A percentile compares a stretch with the other conserved stretches of the same genome.
phyloP scores from a whole-genome alignment of 1,140 invertebrate genomes.

The Carposina sasakii region DNA sequence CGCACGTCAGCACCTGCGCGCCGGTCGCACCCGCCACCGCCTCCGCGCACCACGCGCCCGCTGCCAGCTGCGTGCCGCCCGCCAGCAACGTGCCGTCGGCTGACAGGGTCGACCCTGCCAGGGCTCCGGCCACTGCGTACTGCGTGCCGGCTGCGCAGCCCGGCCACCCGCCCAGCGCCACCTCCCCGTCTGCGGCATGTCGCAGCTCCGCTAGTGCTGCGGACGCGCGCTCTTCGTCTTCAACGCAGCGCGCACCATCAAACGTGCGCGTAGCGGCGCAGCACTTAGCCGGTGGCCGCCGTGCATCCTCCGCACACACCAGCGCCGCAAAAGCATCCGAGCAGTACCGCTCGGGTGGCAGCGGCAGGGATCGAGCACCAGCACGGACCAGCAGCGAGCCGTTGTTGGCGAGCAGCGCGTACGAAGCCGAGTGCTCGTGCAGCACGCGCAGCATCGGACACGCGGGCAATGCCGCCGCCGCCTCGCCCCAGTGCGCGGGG shows the following conservation, averaged over 20 bases:
- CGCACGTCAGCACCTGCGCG: constrained; percentile 78
- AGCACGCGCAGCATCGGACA: constrained; percentile 50
- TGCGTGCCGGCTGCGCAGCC: constrained; percentile 47
- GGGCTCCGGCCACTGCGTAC: constrained; percentile 55
- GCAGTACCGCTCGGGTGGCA: constrained; percentile 73
- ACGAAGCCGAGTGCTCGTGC: constrained; percentile 45
- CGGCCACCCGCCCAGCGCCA: constrained; percentile 52
- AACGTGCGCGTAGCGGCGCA: constrained; percentile 52
- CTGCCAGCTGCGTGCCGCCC: constrained; percentile 45
- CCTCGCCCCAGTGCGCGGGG: constrained; percentile 68
- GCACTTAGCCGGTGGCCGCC: constrained; percentile 34
- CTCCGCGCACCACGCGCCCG: constrained; percentile 77
- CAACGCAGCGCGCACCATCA: constrained; percentile 56
- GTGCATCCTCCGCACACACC: constrained; percentile 67
- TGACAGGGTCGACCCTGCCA: constrained; percentile 63
- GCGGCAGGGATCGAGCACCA: constrained; percentile 30
- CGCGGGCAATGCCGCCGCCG: constrained; percentile 39
- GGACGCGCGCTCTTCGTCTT: constrained; percentile 75
- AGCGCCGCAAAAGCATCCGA: constrained; percentile 74
- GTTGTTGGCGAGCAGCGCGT: constrained; percentile 72
- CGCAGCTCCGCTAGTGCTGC: constrained; percentile 72
- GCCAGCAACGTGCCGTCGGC: constrained; percentile 66
- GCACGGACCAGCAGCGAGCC: constrained; percentile 72
- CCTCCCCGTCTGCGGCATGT: constrained; percentile 52
- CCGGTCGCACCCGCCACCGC: constrained; percentile 52